These are phyloP conservation scores for Eurystomus glaucurus DNA, from an alignment of 2,797 vertebrate species.

Conservation along the genomic window DNA sequence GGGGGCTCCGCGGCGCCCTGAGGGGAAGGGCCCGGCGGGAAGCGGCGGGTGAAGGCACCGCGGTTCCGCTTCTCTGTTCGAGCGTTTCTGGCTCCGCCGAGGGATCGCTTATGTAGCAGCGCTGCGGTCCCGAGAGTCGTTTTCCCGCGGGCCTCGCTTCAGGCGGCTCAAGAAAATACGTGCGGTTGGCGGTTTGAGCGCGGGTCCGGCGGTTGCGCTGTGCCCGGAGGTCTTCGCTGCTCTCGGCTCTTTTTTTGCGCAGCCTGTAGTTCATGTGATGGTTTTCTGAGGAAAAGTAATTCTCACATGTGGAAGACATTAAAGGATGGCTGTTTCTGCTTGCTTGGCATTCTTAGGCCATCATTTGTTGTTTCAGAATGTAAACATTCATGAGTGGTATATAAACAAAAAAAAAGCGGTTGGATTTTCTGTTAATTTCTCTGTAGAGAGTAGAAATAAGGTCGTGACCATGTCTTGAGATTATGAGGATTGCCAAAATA, in stretches of 20 bases:
- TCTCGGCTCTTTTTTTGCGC: background rate
- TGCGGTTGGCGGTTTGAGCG: background rate
- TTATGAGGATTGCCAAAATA: slow-evolving; percentile 41
- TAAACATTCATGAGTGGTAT: background rate
- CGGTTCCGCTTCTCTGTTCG: fast-evolving
- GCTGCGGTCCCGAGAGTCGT: background rate
- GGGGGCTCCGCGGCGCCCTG: no score
- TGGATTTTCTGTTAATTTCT: slow-evolving; percentile 9
- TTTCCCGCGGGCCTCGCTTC: background rate
- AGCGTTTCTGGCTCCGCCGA: background rate
- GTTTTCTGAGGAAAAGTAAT: background rate
- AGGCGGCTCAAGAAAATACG: slow-evolving; percentile 6
- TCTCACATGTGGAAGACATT: slow-evolving; percentile 33
- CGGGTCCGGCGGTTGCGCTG: background rate
- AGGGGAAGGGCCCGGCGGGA: no score
- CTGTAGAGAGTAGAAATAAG: slow-evolving; percentile 8
- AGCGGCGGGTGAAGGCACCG: no score
- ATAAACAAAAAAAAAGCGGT: background rate
- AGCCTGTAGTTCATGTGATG: background rate
- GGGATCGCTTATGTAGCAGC: slow-evolving; percentile 18
- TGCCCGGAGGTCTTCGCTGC: background rate
- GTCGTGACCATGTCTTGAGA: background rate
- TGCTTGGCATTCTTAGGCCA: background rate
- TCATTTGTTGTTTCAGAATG: slow-evolving; percentile 55
- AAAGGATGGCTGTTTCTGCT: background rate